phyloP scores from a whole-genome alignment of 2,797 vertebrate species.

The Lacerta bilineata region DNA sequence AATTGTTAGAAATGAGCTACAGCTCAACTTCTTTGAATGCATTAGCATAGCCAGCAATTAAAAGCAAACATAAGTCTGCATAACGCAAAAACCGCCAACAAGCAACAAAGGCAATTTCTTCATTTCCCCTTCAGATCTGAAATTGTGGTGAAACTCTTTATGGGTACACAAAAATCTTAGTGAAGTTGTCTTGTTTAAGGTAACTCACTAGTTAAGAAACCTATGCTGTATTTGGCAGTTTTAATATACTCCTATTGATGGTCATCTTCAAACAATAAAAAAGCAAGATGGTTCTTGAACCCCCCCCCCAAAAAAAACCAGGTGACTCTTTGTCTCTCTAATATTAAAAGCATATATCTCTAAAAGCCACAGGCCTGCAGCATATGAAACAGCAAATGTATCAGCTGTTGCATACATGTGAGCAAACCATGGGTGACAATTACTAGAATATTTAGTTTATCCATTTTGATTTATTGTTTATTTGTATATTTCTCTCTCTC shows the following conservation, averaged over 20 bases:
- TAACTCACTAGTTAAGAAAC: neutral
- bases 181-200: constrained; percentile 3
- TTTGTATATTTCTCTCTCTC: neutral
- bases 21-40: neutral
- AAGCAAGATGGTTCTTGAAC: neutral
- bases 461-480: neutral
- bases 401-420: too few species aligned
- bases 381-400: neutral
- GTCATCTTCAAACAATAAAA: neutral
- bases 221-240: too few species aligned
- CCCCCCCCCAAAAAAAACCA: neutral
- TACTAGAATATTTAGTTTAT: neutral
- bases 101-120: constrained; percentile 29
- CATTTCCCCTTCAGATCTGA: constrained; percentile 40
- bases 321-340: too few species aligned
- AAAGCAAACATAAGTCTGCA: neutral
- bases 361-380: neutral
- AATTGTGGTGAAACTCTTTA: neutral
- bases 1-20: constrained; percentile 28
- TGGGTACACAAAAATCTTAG: neutral
- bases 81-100: neutral
- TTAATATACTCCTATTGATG: neutral
- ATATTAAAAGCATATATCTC: neutral
- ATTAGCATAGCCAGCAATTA: constrained; percentile 23
- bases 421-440: too few species aligned